Evolutionary conservation across 2,797 vertebrate genomes (phyloP).

Genomic region (Vespertilio murinus): DNA sequence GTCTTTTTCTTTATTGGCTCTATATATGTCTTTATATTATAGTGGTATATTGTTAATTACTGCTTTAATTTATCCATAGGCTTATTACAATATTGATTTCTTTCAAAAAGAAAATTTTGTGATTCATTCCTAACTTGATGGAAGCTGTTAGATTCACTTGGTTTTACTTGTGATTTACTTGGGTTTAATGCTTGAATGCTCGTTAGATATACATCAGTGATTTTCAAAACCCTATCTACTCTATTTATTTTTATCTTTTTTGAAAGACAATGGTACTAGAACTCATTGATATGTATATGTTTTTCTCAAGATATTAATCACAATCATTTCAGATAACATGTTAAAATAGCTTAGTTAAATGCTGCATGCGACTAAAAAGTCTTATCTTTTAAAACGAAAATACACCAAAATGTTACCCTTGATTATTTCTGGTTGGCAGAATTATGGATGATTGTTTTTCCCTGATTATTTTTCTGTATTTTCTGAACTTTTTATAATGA

Average conservation of each 20-base stretch:
- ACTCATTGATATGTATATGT: neutral
- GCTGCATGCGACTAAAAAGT: slow-evolving; percentile 23
- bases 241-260: slow-evolving; percentile 56
- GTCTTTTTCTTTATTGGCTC: neutral
- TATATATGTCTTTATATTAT: slow-evolving; percentile 24
- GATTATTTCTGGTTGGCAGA: neutral
- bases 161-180: slow-evolving; percentile 57
- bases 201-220: slow-evolving; percentile 46
- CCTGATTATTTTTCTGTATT: slow-evolving; percentile 4
- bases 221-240: slow-evolving; percentile 11
- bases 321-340: slow-evolving; percentile 41
- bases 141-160: slow-evolving; percentile 48
- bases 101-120: slow-evolving; percentile 48
- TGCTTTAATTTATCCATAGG: slow-evolving; percentile 40
- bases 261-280: slow-evolving; percentile 20
- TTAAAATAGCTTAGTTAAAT: slow-evolving; percentile 24
- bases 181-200: slow-evolving; percentile 59
- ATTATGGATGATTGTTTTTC: slow-evolving; percentile 1
- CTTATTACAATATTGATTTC: slow-evolving; percentile 51
- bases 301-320: slow-evolving; percentile 18
- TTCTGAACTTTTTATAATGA: slow-evolving; percentile 40
- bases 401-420: slow-evolving; percentile 3
- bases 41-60: slow-evolving; percentile 25
- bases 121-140: slow-evolving; percentile 7
- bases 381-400: slow-evolving; percentile 52